A percentile compares a stretch with the other conserved stretches of the same genome.
These are phyloP conservation scores for Pyralis farinalis DNA, from an alignment of 2,888 invertebrate genomes.

Conservation along the genomic window DNA sequence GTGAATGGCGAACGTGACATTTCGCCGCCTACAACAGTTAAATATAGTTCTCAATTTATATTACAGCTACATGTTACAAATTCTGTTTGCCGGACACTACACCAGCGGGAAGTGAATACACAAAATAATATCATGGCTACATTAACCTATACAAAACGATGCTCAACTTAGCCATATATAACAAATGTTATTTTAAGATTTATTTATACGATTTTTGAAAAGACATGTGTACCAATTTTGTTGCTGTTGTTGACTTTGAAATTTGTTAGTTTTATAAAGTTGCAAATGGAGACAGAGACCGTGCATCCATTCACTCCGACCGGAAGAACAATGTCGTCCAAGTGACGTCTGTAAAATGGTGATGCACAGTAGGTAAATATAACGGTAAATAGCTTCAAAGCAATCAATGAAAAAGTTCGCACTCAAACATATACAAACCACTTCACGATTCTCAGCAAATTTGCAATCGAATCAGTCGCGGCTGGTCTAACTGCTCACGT, in stretches of 20 bases:
- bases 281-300: no score
- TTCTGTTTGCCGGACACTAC: not conserved
- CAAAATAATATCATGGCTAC: slow-evolving; percentile 7
- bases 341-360: no score
- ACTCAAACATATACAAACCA: no score
- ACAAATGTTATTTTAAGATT: slow-evolving; percentile 8
- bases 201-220: not conserved
- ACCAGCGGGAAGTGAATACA: not conserved
- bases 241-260: not conserved
- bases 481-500: no score
- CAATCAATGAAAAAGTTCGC: no score
- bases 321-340: no score
- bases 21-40: not conserved
- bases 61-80: not conserved
- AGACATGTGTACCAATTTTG: slow-evolving; percentile 4
- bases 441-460: no score
- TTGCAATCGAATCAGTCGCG: no score
- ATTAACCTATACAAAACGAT: slow-evolving; percentile 20
- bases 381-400: no score
- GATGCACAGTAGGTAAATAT: no score
- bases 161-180: slow-evolving; percentile 29
- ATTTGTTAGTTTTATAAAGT: not conserved
- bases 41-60: not conserved
- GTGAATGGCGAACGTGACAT: not conserved
- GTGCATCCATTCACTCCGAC: no score